Evolutionary conservation across 1,140 invertebrate species (phyloP), one percentile per base, ranked within the genome.

Genomic region (Calosoma granatense): DNA sequence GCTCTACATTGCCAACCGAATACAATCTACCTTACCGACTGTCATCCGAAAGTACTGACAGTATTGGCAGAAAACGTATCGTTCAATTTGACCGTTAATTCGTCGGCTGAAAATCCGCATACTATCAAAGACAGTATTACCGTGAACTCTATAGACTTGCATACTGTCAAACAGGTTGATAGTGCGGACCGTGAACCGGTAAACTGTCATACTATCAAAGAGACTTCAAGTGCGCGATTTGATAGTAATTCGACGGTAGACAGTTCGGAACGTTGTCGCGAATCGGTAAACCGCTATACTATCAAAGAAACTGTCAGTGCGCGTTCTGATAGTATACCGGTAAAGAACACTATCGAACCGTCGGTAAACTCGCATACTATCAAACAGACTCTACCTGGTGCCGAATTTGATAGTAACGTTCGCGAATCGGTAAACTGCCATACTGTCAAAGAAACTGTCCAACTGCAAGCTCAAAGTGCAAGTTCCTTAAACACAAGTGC

Each of bases 11-110:
- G 78, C 60, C 60, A 61, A 15, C 74, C 78, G n/a, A 70, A 69
- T 57, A 60, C 65, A 51, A 77, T 78, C 53, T 69, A 71, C 63
- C 77, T 81, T 23, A 75, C 75, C 1, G 80, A 82, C 62, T 76
- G 74, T 65, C 78, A 81, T 61, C 57, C 65, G 14, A 60, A 60
- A 52, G 80, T 82, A 26, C 59, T 81, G 17, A 63, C 70, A 30
- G 70, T 72, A 51, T 62, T 79, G 2, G 61, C 64, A 53, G 60
- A 74, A 51, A 81, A 81, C 63, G 56, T 80, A 36, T 55, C 59
- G 20, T 61, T 70, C 20, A 79, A 80, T 68, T 65, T 30, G n/a
- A 30, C 26, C 1, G 22, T 60, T 9, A 22, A 54, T 47, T 30
- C 19, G 9, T 14, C 11, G 20, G 6, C 30, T 26, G 15, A 56